A percentile compares a stretch with the other conserved stretches of the same genome.
Evolutionary conservation across 2,888 invertebrate species (phyloP).

Genomic region (Stenodera caucasica): DNA sequence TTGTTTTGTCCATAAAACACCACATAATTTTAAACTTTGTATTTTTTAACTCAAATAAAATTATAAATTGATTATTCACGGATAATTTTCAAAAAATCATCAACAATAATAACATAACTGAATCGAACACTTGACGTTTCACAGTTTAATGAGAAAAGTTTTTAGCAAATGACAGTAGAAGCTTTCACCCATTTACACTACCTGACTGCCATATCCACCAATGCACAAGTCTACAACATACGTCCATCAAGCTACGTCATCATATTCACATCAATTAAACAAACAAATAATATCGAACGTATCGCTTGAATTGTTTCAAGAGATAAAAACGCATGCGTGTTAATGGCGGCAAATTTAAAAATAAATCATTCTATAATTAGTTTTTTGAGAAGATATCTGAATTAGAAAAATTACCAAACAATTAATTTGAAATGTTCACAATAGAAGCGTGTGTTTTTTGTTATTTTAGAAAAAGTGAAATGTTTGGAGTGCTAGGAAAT

Average conservation of each 20-base stretch:
- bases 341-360: background rate
- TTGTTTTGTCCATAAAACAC: constrained; percentile 7
- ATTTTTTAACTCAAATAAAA: too few species aligned
- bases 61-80: too few species aligned
- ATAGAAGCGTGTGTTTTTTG: constrained; percentile 9
- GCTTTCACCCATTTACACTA: constrained; percentile 2
- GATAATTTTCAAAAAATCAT: too few species aligned
- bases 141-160: constrained; percentile 14
- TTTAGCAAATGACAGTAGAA: constrained; percentile 2
- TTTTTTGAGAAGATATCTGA: background rate
- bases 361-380: background rate
- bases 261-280: background rate
- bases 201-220: background rate
- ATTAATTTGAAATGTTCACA: constrained; percentile 8
- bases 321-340: background rate
- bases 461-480: constrained; percentile 43
- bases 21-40: constrained; percentile 2
- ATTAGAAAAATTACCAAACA: constrained; percentile 1
- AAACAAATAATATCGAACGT: background rate
- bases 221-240: background rate
- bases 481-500: constrained; percentile 36
- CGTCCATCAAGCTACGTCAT: background rate
- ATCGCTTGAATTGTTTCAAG: background rate
- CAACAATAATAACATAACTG: too few species aligned
- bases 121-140: constrained; percentile 29